Evolutionary conservation across 92 coral and sea anemone genomes (phyloP).

Genomic region (Zoanthus gigantus): DNA sequence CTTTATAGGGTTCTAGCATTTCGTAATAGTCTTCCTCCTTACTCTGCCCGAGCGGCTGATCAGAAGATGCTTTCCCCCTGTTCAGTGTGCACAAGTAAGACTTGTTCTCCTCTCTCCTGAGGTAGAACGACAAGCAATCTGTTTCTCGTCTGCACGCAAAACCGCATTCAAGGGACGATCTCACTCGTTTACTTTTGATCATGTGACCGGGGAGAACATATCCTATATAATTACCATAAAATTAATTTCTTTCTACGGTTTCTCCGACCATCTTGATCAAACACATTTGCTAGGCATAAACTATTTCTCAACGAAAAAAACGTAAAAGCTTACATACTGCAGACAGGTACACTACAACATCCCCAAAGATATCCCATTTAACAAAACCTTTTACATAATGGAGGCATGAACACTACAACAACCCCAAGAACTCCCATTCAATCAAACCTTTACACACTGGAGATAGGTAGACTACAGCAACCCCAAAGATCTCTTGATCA

Average conservation of each 20-base stretch:
- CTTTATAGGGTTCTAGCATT: constrained; percentile 3
- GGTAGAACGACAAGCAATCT: constrained; percentile 5
- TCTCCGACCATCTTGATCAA: neutral
- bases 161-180: constrained; percentile 13
- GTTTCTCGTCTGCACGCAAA: constrained; percentile 18
- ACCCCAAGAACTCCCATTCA: too few species aligned
- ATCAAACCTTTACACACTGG: too few species aligned
- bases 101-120: neutral
- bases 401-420: too few species aligned
- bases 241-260: neutral
- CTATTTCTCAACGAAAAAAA: too few species aligned
- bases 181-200: neutral
- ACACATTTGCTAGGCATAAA: neutral
- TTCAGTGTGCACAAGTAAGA: neutral
- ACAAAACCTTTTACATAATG: too few species aligned
- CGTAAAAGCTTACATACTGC: too few species aligned
- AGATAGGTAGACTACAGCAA: too few species aligned
- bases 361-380: too few species aligned
- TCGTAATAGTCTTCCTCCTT: constrained; percentile 9
- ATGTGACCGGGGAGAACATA: constrained; percentile 3
- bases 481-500: too few species aligned
- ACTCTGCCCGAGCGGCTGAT: neutral
- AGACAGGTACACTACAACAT: too few species aligned
- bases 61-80: neutral
- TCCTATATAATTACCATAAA: neutral